phyloP scores from a whole-genome alignment of 2,113 vertebrate species.

The Equus quagga region DNA sequence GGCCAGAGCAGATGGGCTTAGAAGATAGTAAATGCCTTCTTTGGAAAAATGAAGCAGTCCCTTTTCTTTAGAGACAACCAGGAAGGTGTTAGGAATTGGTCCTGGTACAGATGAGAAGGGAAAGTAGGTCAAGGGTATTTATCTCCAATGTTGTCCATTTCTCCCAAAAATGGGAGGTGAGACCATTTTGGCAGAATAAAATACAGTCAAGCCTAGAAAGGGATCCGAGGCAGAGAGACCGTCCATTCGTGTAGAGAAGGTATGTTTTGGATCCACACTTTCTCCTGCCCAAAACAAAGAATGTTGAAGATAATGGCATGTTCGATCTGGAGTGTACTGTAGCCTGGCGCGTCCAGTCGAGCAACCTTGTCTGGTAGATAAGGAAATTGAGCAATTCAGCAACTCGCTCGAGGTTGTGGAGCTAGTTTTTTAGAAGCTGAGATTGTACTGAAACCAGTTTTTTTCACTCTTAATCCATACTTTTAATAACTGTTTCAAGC shows the following conservation, averaged over 20 bases:
- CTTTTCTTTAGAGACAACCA: background rate
- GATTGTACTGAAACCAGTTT: background rate
- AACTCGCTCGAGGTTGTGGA: background rate
- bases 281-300: background rate
- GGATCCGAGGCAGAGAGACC: background rate
- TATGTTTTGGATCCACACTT: background rate
- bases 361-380: too few species aligned
- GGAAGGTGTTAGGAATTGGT: background rate
- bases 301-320: too few species aligned
- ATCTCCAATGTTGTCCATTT: background rate
- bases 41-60: background rate
- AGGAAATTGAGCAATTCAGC: background rate
- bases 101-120: background rate
- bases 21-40: background rate
- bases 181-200: background rate
- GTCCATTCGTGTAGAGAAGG: rapidly evolving
- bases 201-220: background rate
- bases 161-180: background rate
- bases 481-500: background rate
- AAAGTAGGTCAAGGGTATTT: background rate
- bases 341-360: too few species aligned
- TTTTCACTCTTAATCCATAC: background rate
- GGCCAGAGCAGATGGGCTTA: background rate
- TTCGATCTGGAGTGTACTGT: rapidly evolving
- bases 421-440: background rate